Percentiles rank a stretch among this genome's conserved stretches.
Conservation (phyloP, 2,797 vertebrate species). For the Salarias fasciatus region DNA sequence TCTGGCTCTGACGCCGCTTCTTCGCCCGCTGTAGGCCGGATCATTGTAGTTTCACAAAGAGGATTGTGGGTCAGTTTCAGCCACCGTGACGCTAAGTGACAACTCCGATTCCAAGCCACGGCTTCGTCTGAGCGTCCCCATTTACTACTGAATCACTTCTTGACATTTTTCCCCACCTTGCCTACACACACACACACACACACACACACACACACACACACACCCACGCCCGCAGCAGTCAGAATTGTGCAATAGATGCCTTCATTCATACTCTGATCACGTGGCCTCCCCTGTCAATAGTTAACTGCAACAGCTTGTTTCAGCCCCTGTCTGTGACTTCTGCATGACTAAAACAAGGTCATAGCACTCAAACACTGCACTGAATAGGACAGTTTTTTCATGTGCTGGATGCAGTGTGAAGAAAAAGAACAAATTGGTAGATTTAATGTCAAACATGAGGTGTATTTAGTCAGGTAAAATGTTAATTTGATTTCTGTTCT, state of each 20-base stretch:
- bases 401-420: too few species aligned
- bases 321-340: conserved; percentile 43
- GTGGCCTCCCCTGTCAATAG: conserved; percentile 71
- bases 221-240: conserved; percentile 16
- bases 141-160: too few species aligned
- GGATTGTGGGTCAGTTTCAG: background rate
- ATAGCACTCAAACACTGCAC: conserved; percentile 25
- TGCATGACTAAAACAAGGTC: conserved; percentile 54
- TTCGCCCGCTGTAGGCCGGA: background rate
- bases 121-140: too few species aligned
- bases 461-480: too few species aligned
- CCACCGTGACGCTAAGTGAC: too few species aligned
- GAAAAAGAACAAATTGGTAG: too few species aligned
- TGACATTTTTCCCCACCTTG: conserved; percentile 9
- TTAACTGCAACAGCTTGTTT: conserved; percentile 64
- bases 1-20: conserved; percentile 1
- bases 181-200: conserved; percentile 16
- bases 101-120: background rate
- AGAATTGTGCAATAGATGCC: conserved; percentile 54
- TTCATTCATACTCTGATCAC: conserved; percentile 73
- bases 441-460: background rate
- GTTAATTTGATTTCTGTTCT: too few species aligned
- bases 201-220: conserved; percentile 18
- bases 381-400: conserved; percentile 5
- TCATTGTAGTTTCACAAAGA: background rate